Percentiles rank a stretch among this genome's conserved stretches.
Evolutionary conservation across 37 sponge, comb jelly and placozoan species (phyloP).

Genomic region (Crambe crambe): DNA sequence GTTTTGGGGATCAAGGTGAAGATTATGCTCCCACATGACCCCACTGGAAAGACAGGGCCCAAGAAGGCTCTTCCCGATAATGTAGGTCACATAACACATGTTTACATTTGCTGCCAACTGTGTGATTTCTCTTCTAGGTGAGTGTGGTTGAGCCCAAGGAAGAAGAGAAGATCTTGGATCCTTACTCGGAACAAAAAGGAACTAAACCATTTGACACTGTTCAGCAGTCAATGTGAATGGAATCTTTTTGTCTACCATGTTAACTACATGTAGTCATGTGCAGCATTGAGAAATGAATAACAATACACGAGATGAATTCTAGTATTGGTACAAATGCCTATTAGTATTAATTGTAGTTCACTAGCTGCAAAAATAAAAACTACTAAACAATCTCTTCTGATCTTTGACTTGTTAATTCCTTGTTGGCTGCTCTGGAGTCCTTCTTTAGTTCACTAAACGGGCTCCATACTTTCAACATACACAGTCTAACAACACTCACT

Average conservation of each 20-base stretch:
- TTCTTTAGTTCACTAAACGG: constrained; percentile 63
- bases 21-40: constrained; percentile 98
- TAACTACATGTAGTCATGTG: neutral
- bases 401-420: neutral
- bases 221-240: neutral
- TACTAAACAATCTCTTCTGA: neutral
- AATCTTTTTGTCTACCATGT: neutral
- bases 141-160: constrained; percentile 95
- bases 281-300: no score
- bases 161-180: constrained; percentile 45
- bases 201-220: constrained; percentile 37
- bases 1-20: constrained; percentile 99
- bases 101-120: neutral
- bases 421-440: no score
- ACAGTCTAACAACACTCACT: constrained; percentile 49
- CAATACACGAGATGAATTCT: neutral
- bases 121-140: constrained; percentile 57
- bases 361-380: neutral
- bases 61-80: constrained; percentile 98
- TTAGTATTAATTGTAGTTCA: no score
- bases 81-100: constrained; percentile 17
- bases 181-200: constrained; percentile 87
- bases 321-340: neutral
- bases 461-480: constrained; percentile 72
- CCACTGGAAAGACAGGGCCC: constrained; percentile 94